phyloP scores from a whole-genome alignment of 2,113 vertebrate genomes.

The Sphyrna mokarran region DNA sequence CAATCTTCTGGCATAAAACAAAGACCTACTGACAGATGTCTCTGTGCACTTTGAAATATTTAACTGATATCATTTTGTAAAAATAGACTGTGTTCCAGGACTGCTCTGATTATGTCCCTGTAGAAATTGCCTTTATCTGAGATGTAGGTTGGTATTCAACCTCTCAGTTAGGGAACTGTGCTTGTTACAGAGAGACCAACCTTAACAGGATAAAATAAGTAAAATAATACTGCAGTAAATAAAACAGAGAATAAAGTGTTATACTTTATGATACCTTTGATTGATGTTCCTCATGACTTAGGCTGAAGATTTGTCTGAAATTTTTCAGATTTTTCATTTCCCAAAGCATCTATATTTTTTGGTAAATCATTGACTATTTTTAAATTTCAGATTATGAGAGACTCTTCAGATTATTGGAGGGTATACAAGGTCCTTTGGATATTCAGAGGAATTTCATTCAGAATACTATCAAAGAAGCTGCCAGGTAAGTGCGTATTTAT shows the following conservation, averaged over 20 bases:
- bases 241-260: neutral
- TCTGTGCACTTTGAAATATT: neutral
- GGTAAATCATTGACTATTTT: neutral
- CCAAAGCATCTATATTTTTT: neutral
- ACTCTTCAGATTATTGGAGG: slow-evolving; percentile 81
- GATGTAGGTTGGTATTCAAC: neutral
- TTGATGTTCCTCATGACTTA: neutral
- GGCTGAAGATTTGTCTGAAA: neutral
- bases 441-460: slow-evolving; percentile 89
- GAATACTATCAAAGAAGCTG: slow-evolving; percentile 89
- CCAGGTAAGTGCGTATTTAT: slow-evolving; percentile 64
- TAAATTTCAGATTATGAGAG: slow-evolving; percentile 71
- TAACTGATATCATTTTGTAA: neutral
- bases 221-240: neutral
- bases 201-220: neutral
- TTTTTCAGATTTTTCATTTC: neutral
- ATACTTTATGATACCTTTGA: neutral
- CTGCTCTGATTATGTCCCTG: too few species aligned
- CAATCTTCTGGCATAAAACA: too few species aligned
- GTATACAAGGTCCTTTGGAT: slow-evolving; percentile 77
- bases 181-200: neutral
- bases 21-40: neutral
- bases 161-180: neutral
- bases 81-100: too few species aligned
- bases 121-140: too few species aligned